Conservation (phyloP, 1,140 invertebrate species). For the Rhynchophorus ferrugineus region DNA sequence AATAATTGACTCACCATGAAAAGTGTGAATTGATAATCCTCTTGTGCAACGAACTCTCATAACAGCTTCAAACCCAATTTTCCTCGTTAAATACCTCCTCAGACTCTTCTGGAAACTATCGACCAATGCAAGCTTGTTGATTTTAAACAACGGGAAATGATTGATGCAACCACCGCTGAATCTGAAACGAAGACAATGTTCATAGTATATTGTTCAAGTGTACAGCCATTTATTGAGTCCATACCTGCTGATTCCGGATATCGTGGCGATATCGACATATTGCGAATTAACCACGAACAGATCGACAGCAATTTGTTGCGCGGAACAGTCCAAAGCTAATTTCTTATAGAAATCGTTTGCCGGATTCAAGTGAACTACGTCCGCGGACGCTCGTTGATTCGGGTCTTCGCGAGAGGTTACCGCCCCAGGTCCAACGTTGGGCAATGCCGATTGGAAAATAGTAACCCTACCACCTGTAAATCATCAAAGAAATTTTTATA, state of each 20-base stretch:
- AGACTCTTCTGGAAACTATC: slow-evolving; percentile 73
- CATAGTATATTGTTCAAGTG: background rate
- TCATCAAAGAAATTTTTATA: background rate
- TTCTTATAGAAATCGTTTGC: slow-evolving; percentile 98
- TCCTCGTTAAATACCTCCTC: slow-evolving; percentile 84
- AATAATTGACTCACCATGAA: slow-evolving; percentile 65
- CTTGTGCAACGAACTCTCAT: slow-evolving; percentile 94
- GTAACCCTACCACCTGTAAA: slow-evolving; percentile 80
- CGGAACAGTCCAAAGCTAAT: slow-evolving; percentile 90
- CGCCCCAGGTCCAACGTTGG: slow-evolving; percentile 83
- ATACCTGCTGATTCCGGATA: slow-evolving; percentile 76
- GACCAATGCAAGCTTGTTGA: slow-evolving; percentile 58
- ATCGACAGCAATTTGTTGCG: slow-evolving; percentile 93
- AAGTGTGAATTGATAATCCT: slow-evolving; percentile 91
- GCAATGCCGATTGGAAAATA: slow-evolving; percentile 86
- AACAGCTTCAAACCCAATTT: slow-evolving; percentile 98
- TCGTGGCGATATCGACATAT: slow-evolving; percentile 88
- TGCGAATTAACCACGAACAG: slow-evolving; percentile 89
- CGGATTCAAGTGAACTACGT: slow-evolving; percentile 79
- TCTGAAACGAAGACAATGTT: slow-evolving; percentile 37
- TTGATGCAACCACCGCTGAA: slow-evolving; percentile 92
- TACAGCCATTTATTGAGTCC: background rate
- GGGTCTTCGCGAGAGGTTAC: slow-evolving; percentile 82
- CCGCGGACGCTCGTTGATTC: slow-evolving; percentile 70
- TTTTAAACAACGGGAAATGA: slow-evolving; percentile 86